phyloP scores from a whole-genome alignment of 2,888 invertebrate species.

The Cylloceria caligata region DNA sequence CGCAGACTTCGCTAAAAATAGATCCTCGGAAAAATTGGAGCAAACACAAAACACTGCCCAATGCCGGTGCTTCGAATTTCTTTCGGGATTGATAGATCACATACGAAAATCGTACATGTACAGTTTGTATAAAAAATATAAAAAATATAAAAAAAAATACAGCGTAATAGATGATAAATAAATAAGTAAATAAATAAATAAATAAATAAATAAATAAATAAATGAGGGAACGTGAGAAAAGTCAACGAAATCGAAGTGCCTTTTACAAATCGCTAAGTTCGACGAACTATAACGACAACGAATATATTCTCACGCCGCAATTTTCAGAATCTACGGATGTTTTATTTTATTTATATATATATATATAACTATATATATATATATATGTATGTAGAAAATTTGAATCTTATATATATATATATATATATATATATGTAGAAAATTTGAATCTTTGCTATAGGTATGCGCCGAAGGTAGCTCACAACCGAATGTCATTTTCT shows the following conservation, averaged over 20 bases:
- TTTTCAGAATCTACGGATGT: background rate
- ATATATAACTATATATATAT: too few relatives aligned
- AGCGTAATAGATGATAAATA: slow-evolving; percentile 21
- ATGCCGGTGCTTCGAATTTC: background rate
- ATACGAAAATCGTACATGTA: slow-evolving; percentile 21
- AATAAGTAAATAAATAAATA: too few relatives aligned
- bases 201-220: too few relatives aligned
- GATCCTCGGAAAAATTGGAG: background rate
- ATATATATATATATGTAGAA: slow-evolving; percentile 27
- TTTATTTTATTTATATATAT: slow-evolving; percentile 18
- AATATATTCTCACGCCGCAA: background rate
- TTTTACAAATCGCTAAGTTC: slow-evolving; percentile 2
- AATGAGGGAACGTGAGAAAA: slow-evolving; percentile 23
- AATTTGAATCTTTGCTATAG: slow-evolving; percentile 34
- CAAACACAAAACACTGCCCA: background rate
- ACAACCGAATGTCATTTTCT: slow-evolving; percentile 63
- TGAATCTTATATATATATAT: slow-evolving; percentile 2
- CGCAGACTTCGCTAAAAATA: background rate
- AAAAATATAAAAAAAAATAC: slow-evolving; percentile 19
- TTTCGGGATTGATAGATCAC: background rate
- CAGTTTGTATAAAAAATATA: slow-evolving; percentile 27
- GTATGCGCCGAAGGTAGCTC: slow-evolving; percentile 17
- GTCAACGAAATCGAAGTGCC: slow-evolving; percentile 32
- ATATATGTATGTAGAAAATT: slow-evolving; percentile 25
- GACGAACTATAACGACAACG: slow-evolving; percentile 7